These are phyloP conservation scores for Muraenolepis orangiensis DNA, from an alignment of 2,797 vertebrate genomes.

Conservation along the genomic window DNA sequence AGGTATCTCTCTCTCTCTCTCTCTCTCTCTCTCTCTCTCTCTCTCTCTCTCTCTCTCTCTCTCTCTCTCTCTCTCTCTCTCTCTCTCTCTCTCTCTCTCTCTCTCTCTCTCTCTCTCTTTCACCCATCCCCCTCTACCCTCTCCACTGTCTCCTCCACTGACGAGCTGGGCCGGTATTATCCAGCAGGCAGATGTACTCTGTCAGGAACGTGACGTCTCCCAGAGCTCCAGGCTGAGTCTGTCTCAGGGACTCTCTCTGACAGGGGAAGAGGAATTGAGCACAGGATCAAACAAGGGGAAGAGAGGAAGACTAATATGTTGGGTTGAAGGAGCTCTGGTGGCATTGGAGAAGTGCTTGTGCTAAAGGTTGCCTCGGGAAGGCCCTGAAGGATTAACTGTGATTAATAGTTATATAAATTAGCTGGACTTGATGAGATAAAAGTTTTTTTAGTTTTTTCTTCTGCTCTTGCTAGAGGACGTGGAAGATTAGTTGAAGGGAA, in stretches of 20 bases:
- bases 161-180: slow-evolving; percentile 45
- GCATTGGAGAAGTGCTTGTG: slow-evolving; percentile 6
- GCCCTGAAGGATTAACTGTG: neutral
- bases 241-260: slow-evolving; percentile 19
- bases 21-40: neutral
- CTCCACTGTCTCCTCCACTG: slow-evolving; percentile 22
- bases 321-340: slow-evolving; percentile 9
- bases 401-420: slow-evolving; percentile 3
- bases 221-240: slow-evolving; percentile 34
- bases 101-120: neutral
- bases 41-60: neutral
- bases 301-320: neutral
- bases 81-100: neutral
- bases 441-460: neutral
- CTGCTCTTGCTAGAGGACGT: neutral
- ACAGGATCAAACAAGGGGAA: slow-evolving; percentile 16
- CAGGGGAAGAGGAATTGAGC: slow-evolving; percentile 20
- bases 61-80: neutral
- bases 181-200: slow-evolving; percentile 49
- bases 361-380: neutral
- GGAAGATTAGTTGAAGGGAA: neutral
- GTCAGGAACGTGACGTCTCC: slow-evolving; percentile 41
- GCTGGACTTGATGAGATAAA: neutral
- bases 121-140: slow-evolving; percentile 24
- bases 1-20: neutral